Percentiles rank a stretch among this genome's conserved stretches.
Conservation (phyloP, 35 echinoderm and acorn worm species). For the Diadema setosum region DNA sequence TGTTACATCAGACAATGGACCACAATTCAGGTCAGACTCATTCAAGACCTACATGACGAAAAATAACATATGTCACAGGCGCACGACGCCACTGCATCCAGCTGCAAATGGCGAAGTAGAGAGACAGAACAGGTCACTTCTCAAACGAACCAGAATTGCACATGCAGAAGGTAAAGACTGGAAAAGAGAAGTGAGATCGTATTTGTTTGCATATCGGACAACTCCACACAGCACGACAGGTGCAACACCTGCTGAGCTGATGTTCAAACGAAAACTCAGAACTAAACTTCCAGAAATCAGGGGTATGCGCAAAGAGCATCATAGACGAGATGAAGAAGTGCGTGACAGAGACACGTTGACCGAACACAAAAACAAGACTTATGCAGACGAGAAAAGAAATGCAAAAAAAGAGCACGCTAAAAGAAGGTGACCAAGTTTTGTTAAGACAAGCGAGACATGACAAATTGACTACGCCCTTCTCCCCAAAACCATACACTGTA, state of each 20-base stretch:
- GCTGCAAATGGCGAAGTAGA: conserved; percentile 57
- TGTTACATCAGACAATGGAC: conserved; percentile 47
- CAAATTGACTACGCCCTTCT: conserved; percentile 19
- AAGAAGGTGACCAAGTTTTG: conserved; percentile 12
- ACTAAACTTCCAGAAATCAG: conserved; percentile 37
- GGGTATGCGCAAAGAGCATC: background rate
- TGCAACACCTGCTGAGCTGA: conserved; percentile 32
- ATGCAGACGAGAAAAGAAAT: conserved; percentile 8
- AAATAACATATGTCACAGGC: conserved; percentile 23
- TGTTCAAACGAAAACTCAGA: conserved; percentile 46
- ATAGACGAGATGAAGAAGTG: conserved; percentile 23
- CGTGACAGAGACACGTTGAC: conserved; percentile 7
- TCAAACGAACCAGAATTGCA: background rate
- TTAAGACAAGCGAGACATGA: conserved; percentile 1
- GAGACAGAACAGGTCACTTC: conserved; percentile 33
- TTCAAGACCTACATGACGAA: conserved; percentile 26
- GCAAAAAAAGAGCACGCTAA: conserved; percentile 4
- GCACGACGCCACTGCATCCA: conserved; percentile 37
- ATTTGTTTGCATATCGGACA: conserved; percentile 40
- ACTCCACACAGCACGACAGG: conserved; percentile 48
- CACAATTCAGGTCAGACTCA: conserved; percentile 39
- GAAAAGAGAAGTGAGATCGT: conserved; percentile 34
- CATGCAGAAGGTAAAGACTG: conserved; percentile 40
- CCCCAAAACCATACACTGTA: conserved; percentile 19
- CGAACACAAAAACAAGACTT: conserved; percentile 12